Percentiles rank a stretch among this genome's conserved stretches.
phyloP scores from a whole-genome alignment of 2,797 vertebrate genomes.

The Enteromius viviparus region DNA sequence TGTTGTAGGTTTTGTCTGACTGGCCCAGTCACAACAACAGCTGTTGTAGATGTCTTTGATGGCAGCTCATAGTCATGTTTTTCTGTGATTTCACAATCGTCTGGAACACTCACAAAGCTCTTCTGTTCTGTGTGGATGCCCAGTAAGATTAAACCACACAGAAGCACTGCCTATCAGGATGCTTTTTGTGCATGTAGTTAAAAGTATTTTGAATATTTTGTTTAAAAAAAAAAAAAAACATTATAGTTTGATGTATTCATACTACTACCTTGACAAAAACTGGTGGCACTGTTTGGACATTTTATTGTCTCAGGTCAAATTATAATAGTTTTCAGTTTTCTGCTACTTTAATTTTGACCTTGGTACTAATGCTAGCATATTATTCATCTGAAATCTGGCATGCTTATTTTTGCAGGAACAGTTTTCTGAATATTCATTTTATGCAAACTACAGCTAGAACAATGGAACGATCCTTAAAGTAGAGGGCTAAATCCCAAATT shows the following conservation, averaged over 20 bases:
- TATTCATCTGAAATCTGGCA: constrained; percentile 19
- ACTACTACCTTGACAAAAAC: neutral
- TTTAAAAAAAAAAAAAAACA: neutral
- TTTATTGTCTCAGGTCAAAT: neutral
- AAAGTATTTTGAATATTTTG: neutral
- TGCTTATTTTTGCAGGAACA: constrained; percentile 20
- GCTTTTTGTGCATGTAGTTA: neutral
- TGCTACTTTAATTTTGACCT: constrained; percentile 31
- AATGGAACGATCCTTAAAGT: constrained; percentile 56
- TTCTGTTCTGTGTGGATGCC: neutral
- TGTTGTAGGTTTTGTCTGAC: neutral
- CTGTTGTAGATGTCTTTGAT: constrained; percentile 5
- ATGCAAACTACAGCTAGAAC: constrained; percentile 33
- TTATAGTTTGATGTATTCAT: neutral
- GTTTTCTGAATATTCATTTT: constrained; percentile 25
- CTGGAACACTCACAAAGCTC: constrained; percentile 13
- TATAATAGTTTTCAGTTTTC: constrained; percentile 16
- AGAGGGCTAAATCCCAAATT: constrained; percentile 55
- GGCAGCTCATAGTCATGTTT: constrained; percentile 6
- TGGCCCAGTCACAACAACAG: constrained; percentile 12
- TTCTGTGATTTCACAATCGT: neutral
- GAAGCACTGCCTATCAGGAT: neutral
- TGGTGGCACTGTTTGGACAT: neutral
- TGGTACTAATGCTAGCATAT: constrained; percentile 19
- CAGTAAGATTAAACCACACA: neutral